Evolutionary conservation across 2,797 vertebrate species (phyloP).

Genomic region (Okamejei kenojei): DNA sequence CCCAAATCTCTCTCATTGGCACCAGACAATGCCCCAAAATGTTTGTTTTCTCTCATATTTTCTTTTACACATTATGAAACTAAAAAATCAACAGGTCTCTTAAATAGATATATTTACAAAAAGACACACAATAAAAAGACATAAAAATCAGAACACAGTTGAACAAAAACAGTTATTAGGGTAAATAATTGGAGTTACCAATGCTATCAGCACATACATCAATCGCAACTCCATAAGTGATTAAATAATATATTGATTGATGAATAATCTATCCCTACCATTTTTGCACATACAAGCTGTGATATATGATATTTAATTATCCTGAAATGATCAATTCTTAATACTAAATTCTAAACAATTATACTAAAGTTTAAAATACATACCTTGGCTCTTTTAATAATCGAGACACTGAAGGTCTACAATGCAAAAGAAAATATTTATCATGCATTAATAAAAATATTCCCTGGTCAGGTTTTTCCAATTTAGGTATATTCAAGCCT

Average conservation of each 20-base stretch:
- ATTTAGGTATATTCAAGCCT: neutral
- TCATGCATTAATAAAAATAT: neutral
- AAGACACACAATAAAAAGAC: neutral
- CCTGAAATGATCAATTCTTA: neutral
- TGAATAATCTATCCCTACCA: neutral
- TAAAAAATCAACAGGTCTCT: neutral
- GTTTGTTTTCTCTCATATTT: neutral
- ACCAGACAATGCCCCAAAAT: neutral
- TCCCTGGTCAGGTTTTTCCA: neutral
- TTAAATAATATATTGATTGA: slow-evolving; percentile 3
- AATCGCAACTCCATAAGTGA: neutral
- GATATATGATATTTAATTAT: no score
- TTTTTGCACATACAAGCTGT: neutral
- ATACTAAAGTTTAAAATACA: slow-evolving; percentile 41
- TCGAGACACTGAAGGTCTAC: slow-evolving; percentile 68
- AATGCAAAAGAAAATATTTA: slow-evolving; percentile 43
- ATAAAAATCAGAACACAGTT: neutral
- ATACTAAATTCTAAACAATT: neutral
- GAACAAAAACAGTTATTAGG: neutral
- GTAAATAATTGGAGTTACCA: neutral
- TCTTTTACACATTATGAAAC: neutral
- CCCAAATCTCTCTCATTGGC: neutral
- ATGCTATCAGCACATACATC: neutral
- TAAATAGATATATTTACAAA: neutral
- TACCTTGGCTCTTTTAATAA: slow-evolving; percentile 78